These are phyloP conservation scores for Trilocha varians DNA, from an alignment of 2,888 invertebrate genomes.

Conservation along the genomic window DNA sequence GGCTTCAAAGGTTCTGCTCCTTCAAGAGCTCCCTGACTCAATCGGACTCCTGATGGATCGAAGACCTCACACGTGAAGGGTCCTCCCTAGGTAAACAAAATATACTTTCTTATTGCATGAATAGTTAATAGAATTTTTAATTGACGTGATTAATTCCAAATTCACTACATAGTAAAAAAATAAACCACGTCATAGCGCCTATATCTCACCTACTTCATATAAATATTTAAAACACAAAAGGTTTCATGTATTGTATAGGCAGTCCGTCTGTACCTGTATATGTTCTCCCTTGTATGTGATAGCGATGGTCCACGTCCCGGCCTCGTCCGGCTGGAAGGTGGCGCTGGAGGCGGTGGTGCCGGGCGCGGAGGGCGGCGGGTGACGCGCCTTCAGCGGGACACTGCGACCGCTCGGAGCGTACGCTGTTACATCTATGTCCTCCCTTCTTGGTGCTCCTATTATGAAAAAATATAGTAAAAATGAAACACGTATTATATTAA, in stretches of 20 bases:
- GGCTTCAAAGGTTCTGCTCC: conserved; percentile 89
- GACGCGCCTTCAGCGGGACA: conserved; percentile 61
- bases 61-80: conserved; percentile 97
- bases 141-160: too few species aligned
- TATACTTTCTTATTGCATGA: too few species aligned
- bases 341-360: conserved; percentile 89
- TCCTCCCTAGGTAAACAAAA: conserved; percentile 82
- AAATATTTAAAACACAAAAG: not conserved
- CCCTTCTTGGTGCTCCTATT: conserved; percentile 84
- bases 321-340: conserved; percentile 97
- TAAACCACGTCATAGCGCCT: too few species aligned
- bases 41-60: conserved; percentile 91
- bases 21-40: conserved; percentile 79
- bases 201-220: too few species aligned
- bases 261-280: conserved; percentile 74
- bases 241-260: too few species aligned
- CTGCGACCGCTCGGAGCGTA: conserved; percentile 91
- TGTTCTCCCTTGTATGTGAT: conserved; percentile 97
- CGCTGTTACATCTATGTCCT: conserved; percentile 93
- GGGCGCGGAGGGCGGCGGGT: conserved; percentile 87
- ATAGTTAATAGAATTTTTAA: too few species aligned
- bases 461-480: too few species aligned
- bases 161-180: too few species aligned
- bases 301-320: conserved; percentile 97
- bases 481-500: too few species aligned